A percentile compares a stretch with the other conserved stretches of the same genome.
phyloP scores from a whole-genome alignment of 2,888 invertebrate species.

The Tiphia femorata region DNA sequence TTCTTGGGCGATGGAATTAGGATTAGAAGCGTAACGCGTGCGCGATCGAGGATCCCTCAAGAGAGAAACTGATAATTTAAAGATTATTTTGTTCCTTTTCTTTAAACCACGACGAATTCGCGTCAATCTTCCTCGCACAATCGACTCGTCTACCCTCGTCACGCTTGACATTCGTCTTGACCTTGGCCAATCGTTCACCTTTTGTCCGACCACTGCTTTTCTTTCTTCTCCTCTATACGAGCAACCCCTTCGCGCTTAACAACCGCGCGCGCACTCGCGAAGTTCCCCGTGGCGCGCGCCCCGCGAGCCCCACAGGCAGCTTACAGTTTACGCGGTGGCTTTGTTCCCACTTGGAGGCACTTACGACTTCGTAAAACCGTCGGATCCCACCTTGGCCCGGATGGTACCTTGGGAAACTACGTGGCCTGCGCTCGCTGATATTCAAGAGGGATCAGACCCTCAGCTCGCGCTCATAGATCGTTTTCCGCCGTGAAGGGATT shows the following conservation, averaged over 20 bases:
- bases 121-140: too few species aligned
- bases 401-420: constrained; percentile 5
- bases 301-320: constrained; percentile 10
- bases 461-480: not conserved
- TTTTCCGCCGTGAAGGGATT: not conserved
- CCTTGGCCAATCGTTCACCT: too few species aligned
- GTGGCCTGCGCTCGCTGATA: constrained; percentile 10
- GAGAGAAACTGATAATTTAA: too few species aligned
- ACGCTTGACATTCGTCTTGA: too few species aligned
- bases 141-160: too few species aligned
- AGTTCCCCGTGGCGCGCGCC: constrained; percentile 8
- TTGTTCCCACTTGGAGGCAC: constrained; percentile 16
- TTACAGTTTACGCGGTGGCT: constrained; percentile 23
- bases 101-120: too few species aligned
- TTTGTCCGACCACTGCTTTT: too few species aligned
- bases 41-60: too few species aligned
- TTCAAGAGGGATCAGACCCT: constrained; percentile 7
- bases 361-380: constrained; percentile 27
- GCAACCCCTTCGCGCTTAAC: constrained; percentile 21
- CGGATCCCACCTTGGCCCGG: constrained; percentile 1
- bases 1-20: too few species aligned
- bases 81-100: too few species aligned
- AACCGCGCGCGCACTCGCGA: constrained; percentile 24
- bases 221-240: too few species aligned
- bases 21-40: too few species aligned